Base-by-base conservation (phyloP, 2,888 invertebrate genomes). In the Rhagophthalmus giganteus region DNA sequence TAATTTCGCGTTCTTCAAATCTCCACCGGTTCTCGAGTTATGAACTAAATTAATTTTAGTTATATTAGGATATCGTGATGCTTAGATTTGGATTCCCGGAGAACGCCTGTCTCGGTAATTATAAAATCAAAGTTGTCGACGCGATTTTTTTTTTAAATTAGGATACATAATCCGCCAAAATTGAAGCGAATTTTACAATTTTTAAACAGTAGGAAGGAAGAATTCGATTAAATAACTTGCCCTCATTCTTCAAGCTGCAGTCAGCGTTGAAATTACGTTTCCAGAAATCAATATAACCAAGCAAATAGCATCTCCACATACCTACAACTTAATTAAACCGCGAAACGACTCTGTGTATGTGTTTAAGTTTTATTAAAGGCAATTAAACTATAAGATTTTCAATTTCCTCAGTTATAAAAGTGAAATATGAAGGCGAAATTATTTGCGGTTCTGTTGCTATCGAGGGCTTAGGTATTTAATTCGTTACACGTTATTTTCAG, bases 321-420 rank as follows among this genome's bases (percentile, higher is more conserved):
- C 66, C 67, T 65, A 65, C 66, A 64, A 66, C 69, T 69, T 68
- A 70, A 71, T 71, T 71, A 70, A 71, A 67, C 66, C 69, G 62
- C 65, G 59, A 47, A 49, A 54, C 48, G 44, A 48, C 15, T 32
- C 35, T 38, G 53, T 55, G 59, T 64, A 62, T 62, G 63, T 64
- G 62, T 67, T 69, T 68, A 66, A 68, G 63, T 71, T 69, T 71
- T 69, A 70, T 69, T 67, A 64, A 63, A 66, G 65, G 64, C 65
- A 70, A 71, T 71, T 69, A 70, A 70, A 71, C 69, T 69, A 70
- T 69, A 67, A 64, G 68, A 62, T 67, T 68, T 68, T 68, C 68
- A 69, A 70, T 69, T 70, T 69, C 66, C 47, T 65, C 60, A 52
- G 62, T 60, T 59, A 62, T 67, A 65, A 68, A 67, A 61, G 60